phyloP scores from a whole-genome alignment of 2,797 vertebrate genomes.

The Ficedula albicollis region DNA sequence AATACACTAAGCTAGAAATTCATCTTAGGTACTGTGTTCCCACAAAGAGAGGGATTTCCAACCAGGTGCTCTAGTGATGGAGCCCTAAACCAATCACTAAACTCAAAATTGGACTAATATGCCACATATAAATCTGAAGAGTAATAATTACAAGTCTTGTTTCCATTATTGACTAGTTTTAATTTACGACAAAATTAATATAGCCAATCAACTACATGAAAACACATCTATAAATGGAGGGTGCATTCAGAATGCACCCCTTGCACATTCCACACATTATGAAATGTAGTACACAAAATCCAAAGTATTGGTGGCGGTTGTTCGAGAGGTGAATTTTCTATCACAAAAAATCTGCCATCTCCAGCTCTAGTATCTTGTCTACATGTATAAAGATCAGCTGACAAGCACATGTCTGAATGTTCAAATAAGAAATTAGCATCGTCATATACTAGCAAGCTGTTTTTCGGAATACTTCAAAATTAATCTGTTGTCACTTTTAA shows the following conservation, averaged over 20 bases:
- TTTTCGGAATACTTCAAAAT: conserved; percentile 50
- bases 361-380: not conserved
- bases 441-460: conserved; percentile 26
- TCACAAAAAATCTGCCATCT: conserved; percentile 22
- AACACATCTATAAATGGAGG: conserved; percentile 25
- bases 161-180: conserved; percentile 33
- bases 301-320: not conserved
- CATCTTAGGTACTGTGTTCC: conserved; percentile 10
- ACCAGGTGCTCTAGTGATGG: conserved; percentile 34
- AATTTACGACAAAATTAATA: conserved; percentile 37
- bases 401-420: not conserved
- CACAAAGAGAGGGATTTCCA: conserved; percentile 43
- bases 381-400: conserved; percentile 3
- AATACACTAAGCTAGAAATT: conserved; percentile 34
- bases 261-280: not conserved
- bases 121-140: conserved; percentile 13
- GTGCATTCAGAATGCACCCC: not conserved
- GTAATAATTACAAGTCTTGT: conserved; percentile 25
- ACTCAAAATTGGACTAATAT: conserved; percentile 6
- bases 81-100: not conserved
- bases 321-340: not conserved
- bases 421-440: conserved; percentile 14
- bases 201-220: conserved; percentile 40
- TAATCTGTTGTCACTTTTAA: conserved; percentile 42
- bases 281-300: conserved; percentile 33